A percentile compares a stretch with the other conserved stretches of the same genome.
Conservation (phyloP, 2,888 invertebrate species). For the Allolobophora icterica region DNA sequence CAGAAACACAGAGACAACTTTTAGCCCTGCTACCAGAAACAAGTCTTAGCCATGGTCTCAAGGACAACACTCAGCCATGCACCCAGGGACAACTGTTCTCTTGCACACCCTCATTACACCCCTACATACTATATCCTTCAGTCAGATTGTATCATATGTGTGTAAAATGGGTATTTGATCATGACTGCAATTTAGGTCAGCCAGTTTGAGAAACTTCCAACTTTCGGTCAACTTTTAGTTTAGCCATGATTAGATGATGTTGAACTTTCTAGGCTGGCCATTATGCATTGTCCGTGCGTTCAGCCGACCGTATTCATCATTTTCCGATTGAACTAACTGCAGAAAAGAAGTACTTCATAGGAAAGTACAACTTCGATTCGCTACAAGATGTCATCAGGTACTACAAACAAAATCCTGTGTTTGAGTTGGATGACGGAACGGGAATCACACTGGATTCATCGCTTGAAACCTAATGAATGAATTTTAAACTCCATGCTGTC, state of each 20-base stretch:
- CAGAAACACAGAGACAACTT: no score
- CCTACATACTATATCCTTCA: not conserved
- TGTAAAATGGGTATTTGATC: not conserved
- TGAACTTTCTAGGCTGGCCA: conserved; percentile 22
- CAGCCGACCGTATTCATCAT: conserved; percentile 18
- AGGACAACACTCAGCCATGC: no score
- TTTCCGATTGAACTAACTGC: not conserved
- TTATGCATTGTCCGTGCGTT: not conserved
- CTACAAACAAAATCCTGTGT: not conserved
- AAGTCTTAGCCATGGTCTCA: no score
- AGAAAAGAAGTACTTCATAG: conserved; percentile 22
- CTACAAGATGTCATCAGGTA: not conserved
- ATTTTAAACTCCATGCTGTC: not conserved
- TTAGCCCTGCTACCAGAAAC: no score
- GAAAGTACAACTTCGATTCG: conserved; percentile 21
- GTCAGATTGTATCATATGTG: not conserved
- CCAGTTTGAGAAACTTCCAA: not conserved
- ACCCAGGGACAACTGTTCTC: no score
- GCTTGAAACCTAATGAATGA: not conserved
- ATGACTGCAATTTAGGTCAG: not conserved
- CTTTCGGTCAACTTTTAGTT: not conserved
- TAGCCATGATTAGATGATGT: not conserved
- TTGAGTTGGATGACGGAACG: not conserved
- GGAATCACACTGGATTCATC: not conserved
- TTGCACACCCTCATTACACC: no score